phyloP scores from a whole-genome alignment of 2,888 invertebrate genomes.

The Hipparchia semele region DNA sequence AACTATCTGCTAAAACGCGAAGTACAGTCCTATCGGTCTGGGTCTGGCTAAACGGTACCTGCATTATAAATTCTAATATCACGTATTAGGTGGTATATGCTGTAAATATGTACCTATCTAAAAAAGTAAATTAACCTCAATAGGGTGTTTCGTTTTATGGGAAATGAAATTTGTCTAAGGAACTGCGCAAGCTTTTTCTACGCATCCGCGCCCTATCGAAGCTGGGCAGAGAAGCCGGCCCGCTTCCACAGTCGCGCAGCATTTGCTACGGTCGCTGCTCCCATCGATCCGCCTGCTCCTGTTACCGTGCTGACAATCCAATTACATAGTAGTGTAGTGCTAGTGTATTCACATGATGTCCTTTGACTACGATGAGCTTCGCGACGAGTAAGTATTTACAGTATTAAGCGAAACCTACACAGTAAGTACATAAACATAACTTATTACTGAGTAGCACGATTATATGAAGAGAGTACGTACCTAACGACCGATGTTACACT shows the following conservation, averaged over 20 bases:
- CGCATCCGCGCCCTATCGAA: slow-evolving; percentile 59
- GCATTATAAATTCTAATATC: background rate
- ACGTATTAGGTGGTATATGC: background rate
- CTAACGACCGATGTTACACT: background rate
- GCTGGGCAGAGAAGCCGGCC: slow-evolving; percentile 60
- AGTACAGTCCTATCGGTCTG: background rate
- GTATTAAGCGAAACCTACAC: background rate
- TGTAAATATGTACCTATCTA: background rate
- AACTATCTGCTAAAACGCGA: background rate
- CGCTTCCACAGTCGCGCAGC: slow-evolving; percentile 61
- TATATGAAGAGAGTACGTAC: background rate
- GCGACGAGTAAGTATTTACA: slow-evolving; percentile 85
- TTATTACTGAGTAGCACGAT: background rate
- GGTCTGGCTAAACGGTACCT: too few species aligned
- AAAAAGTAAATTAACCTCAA: background rate
- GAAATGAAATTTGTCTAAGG: slow-evolving; percentile 21
- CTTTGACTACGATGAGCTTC: slow-evolving; percentile 86
- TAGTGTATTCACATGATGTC: slow-evolving; percentile 72
- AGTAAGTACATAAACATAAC: background rate
- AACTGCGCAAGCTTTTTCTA: slow-evolving; percentile 48
- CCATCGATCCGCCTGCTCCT: slow-evolving; percentile 62
- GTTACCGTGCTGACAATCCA: slow-evolving; percentile 43
- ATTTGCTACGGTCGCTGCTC: slow-evolving; percentile 54
- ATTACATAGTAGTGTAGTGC: slow-evolving; percentile 54
- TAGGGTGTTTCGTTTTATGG: background rate